phyloP scores from a whole-genome alignment of 2,888 invertebrate genomes.

The Eupithecia inturbata region DNA sequence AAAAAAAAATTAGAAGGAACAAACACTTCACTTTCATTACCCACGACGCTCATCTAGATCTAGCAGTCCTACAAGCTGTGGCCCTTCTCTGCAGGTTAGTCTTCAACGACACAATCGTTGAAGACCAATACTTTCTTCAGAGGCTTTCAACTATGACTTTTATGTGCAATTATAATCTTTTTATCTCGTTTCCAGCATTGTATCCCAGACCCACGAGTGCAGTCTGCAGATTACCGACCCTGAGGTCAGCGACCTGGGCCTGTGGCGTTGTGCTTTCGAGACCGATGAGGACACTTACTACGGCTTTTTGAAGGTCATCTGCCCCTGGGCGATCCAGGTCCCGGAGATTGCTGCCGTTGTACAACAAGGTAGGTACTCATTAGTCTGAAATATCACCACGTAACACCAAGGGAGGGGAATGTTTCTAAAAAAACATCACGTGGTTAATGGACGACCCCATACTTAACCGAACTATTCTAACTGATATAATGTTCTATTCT shows the following conservation, averaged over 20 bases:
- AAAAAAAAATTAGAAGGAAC: too few species aligned
- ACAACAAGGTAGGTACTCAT: conserved; percentile 40
- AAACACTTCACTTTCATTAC: too few species aligned
- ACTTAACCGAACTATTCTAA: neutral
- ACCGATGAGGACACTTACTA: conserved; percentile 60
- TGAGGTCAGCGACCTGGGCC: conserved; percentile 55
- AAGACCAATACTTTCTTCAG: too few species aligned
- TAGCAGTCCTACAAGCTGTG: too few species aligned
- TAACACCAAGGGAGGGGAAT: too few species aligned
- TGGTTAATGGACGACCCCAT: too few species aligned
- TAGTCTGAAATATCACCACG: too few species aligned
- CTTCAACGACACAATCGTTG: too few species aligned
- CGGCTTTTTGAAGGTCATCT: conserved; percentile 64
- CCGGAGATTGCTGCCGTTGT: conserved; percentile 42
- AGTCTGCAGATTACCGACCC: conserved; percentile 63
- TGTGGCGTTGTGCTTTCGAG: conserved; percentile 74
- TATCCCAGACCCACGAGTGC: conserved; percentile 58
- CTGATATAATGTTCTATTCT: neutral
- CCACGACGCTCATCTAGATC: too few species aligned
- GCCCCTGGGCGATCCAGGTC: conserved; percentile 56
- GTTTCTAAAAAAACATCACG: too few species aligned
- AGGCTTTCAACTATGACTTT: too few species aligned
- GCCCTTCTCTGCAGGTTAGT: conserved; percentile 8
- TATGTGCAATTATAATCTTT: too few species aligned
- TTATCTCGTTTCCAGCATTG: conserved; percentile 47